Evolutionary conservation across 2,113 vertebrate genomes (phyloP), one percentile per base, ranked within the genome.

Genomic region (Phrynosoma blainvillii): DNA sequence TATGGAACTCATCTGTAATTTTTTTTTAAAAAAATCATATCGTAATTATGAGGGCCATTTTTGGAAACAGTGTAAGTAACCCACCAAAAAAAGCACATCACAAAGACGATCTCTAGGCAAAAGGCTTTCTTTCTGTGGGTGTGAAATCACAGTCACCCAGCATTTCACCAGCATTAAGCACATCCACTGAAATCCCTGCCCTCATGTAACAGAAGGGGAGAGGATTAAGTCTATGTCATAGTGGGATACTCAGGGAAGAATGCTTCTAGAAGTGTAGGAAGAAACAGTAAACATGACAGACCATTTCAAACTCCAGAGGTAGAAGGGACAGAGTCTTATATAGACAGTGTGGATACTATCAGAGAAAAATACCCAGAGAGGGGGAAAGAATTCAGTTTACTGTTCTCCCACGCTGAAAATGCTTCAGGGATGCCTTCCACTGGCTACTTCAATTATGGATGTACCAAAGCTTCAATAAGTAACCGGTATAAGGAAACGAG

Each of bases 1-100:
- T 81, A 18, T 87, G 79, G 2, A 85, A 52, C 74, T 87, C 88
- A 86, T 77, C 84, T 87, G 5, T 6, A 62, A 18, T 62, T 59
- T 62, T 62, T 47, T 5, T 47, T 47, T 47, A 47, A 47, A 47
- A 62, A 62, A 62, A 14, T 62, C 59, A 62, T 18, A 62, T 62
- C 14, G 59, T 16, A 62, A 62, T 62, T 18, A 62, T 62, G 59
- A 62, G 18, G 18, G 59, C 59, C 59, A 62, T 62, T 62, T 62
- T 36, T 74, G 32, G 30, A n/a, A 16, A 13, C n/a, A 42, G 4
- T 42, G 21, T 76, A n/a, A 76, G 21, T 76, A 25, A 76, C 36
- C 40, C 40, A 20, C 40, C 40, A 30, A 30, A 52, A 77, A 79
- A 25, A 54, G 21, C 32, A 8, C 18, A 12, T 40, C 23, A 81